These are phyloP conservation scores for Drosophila chauvacae DNA, from an alignment of 1,140 invertebrate species.

Conservation along the genomic window DNA sequence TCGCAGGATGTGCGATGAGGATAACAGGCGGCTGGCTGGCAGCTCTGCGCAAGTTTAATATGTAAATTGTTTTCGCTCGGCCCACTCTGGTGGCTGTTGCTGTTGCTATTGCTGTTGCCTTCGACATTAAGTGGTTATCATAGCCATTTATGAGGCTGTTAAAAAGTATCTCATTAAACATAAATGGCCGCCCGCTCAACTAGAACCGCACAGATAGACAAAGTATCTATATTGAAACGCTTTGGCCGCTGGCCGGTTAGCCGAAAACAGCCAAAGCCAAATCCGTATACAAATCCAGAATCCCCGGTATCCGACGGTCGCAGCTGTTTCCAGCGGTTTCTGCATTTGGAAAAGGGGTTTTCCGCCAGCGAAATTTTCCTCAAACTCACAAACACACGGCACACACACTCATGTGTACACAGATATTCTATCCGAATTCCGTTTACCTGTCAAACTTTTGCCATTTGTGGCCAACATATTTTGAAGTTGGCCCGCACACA, in stretches of 20 bases:
- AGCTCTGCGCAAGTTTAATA: constrained; percentile 76
- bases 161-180: constrained; percentile 84
- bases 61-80: constrained; percentile 79
- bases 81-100: constrained; percentile 6
- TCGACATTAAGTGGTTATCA: constrained; percentile 84
- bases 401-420: constrained; percentile 37
- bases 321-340: constrained; percentile 44
- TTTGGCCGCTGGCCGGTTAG: constrained; percentile 1
- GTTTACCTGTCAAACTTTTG: constrained; percentile 82
- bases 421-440: constrained; percentile 73
- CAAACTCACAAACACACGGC: constrained; percentile 11
- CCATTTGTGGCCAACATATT: constrained; percentile 81
- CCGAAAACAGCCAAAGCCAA: constrained; percentile 8
- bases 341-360: constrained; percentile 40
- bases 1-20: constrained; percentile 36
- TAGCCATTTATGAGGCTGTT: constrained; percentile 84
- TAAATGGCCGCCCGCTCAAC: constrained; percentile 58
- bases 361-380: constrained; percentile 9
- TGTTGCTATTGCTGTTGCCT: constrained; percentile 13
- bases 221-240: constrained; percentile 35
- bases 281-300: constrained; percentile 28
- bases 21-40: constrained; percentile 58
- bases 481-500: constrained; percentile 68
- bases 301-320: constrained; percentile 24
- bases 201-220: constrained; percentile 46